These are phyloP conservation scores for Pollachius pollachius DNA, from an alignment of 2,113 vertebrate species.

Conservation along the genomic window DNA sequence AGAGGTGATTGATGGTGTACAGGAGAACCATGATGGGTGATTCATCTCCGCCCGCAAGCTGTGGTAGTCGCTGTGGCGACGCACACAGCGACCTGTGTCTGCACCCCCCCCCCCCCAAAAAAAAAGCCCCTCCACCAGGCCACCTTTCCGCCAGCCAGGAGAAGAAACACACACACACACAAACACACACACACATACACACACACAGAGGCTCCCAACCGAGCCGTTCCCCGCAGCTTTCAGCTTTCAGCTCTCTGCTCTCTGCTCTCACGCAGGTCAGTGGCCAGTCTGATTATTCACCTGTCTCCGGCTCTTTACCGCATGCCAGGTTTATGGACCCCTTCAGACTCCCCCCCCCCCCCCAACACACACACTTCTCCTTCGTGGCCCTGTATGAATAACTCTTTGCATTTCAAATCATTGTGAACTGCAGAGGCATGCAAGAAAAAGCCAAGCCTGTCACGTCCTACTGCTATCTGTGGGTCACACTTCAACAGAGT, in stretches of 20 bases:
- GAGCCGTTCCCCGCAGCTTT: constrained; percentile 17
- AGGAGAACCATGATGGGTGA: constrained; percentile 69
- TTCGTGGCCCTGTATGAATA: no score
- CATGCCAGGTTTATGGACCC: constrained; percentile 1
- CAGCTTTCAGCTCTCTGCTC: constrained; percentile 33
- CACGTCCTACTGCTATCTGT: no score
- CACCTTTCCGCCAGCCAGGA: constrained; percentile 45
- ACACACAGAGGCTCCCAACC: constrained; percentile 38
- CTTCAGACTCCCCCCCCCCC: background rate
- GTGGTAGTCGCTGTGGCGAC: constrained; percentile 60
- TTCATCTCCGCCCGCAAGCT: constrained; percentile 65
- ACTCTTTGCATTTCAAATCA: no score
- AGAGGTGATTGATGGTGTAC: constrained; percentile 76
- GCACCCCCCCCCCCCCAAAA: constrained; percentile 41
- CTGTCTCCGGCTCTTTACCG: constrained; percentile 30
- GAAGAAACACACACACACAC: constrained; percentile 47
- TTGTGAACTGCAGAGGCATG: no score
- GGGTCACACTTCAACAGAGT: no score
- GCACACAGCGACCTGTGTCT: constrained; percentile 66
- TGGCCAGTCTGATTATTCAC: no score
- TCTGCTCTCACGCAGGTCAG: constrained; percentile 21
- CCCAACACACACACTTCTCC: no score
- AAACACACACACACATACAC: constrained; percentile 44
- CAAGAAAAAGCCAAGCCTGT: no score
- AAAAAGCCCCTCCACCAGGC: constrained; percentile 40